Conservation (phyloP, 2,113 vertebrate genomes). For the Porphyrio hochstetteri region DNA sequence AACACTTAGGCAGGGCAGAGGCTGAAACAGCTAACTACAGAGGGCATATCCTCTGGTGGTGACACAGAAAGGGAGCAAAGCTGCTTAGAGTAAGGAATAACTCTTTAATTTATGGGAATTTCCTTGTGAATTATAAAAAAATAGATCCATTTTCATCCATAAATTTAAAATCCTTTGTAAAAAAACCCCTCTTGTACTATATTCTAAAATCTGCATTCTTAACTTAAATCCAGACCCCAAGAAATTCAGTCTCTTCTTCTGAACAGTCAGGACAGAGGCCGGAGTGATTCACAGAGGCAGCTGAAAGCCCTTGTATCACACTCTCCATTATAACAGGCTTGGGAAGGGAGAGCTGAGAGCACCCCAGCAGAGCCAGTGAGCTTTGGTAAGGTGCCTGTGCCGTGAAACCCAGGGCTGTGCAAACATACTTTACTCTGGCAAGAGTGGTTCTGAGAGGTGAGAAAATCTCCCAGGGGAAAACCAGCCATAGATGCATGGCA, state of each 20-base stretch:
- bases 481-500: background rate
- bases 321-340: background rate
- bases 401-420: background rate
- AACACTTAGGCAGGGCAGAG: background rate
- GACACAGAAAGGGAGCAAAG: background rate
- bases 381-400: background rate
- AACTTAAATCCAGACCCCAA: conserved; percentile 13
- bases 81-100: conserved; percentile 27
- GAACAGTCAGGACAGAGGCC: background rate
- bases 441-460: background rate
- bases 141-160: conserved; percentile 49
- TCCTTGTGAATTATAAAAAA: conserved; percentile 56
- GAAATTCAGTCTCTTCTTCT: background rate
- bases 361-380: background rate
- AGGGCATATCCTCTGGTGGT: background rate
- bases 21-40: background rate
- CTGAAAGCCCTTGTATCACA: background rate
- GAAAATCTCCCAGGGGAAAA: background rate
- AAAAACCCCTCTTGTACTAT: conserved; percentile 3
- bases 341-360: background rate
- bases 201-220: conserved; percentile 53
- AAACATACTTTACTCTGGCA: background rate
- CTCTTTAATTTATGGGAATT: conserved; percentile 30
- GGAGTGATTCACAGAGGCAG: conserved; percentile 6
- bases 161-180: conserved; percentile 43